Evolutionary conservation across 2,113 vertebrate genomes (phyloP).

Genomic region (Laticauda laticaudata): DNA sequence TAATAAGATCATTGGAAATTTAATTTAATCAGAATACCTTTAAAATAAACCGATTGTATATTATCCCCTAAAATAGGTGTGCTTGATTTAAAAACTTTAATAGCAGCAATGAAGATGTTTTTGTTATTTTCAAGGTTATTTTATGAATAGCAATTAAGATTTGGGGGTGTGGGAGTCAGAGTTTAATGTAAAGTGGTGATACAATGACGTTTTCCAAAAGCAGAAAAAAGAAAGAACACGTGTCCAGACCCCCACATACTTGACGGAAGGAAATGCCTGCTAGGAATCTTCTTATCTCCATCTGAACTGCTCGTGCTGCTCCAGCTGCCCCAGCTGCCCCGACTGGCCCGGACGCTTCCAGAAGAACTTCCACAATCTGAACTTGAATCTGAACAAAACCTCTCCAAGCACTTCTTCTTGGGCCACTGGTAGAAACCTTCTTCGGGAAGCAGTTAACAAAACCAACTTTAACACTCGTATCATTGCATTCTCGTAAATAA

Average conservation of each 20-base stretch:
- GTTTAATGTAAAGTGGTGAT: neutral
- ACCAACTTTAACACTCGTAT: neutral
- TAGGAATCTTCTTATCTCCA: slow-evolving; percentile 82
- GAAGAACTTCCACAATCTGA: slow-evolving; percentile 93
- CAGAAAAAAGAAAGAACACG: neutral
- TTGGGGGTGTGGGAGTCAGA: neutral
- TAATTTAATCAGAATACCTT: neutral
- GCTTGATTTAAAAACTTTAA: neutral
- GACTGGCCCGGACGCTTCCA: slow-evolving; percentile 88
- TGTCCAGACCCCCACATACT: slow-evolving; percentile 71
- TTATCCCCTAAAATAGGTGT: neutral
- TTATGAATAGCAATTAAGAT: neutral
- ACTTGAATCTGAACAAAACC: slow-evolving; percentile 87
- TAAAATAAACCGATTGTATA: neutral
- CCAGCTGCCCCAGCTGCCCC: slow-evolving; percentile 97
- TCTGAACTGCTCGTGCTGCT: slow-evolving; percentile 94
- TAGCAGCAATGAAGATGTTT: neutral
- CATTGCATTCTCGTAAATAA: neutral
- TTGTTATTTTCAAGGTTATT: neutral
- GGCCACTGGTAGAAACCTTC: slow-evolving; percentile 64
- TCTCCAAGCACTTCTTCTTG: slow-evolving; percentile 79
- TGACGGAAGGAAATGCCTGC: slow-evolving; percentile 75
- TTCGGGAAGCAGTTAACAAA: slow-evolving; percentile 33
- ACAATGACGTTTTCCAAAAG: neutral
- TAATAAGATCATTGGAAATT: neutral